Evolutionary conservation across 2,113 vertebrate genomes (phyloP), one percentile per base, ranked within the genome.

Genomic region (Mormyrus lacerda): DNA sequence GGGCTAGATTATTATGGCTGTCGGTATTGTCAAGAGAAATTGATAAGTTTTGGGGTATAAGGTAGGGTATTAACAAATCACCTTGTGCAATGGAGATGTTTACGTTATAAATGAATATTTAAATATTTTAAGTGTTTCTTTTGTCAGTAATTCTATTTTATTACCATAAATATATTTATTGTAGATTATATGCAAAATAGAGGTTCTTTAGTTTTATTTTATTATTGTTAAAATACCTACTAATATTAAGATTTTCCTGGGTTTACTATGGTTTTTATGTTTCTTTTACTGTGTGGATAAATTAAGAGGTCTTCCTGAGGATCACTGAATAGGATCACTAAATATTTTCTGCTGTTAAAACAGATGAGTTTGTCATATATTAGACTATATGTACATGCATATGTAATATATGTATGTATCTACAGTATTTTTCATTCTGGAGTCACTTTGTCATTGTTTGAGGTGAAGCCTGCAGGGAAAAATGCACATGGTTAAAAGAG

Each of bases 51-150:
- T 53, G 85, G 48, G 48, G 6, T 35, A 44, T 44, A 53, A 44
- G 39, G 9, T 58, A 47, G 42, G 61, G 27, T 85, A 84, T 55
- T 89, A 24, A 55, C 13, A 27, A 39, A 47, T 53, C 35, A 48
- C 86, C 5, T 51, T 76, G 47, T 89, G 27, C 47, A 27, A 21
- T 84, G 55, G 88, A 51, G 31, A 87, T 90, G 24, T 88, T 90
- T 90, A 89, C 55, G 69, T 89, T 51, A 88, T 45, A 39, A 42
- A 87, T 85, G 89, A 88, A 76, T 79, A 53, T 65, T 85, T 48
- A 27, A 87, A 50, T 89, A 88, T 17, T 48, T 89, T n/a, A 84
- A 87, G 47, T 87, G 55, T 76, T 86, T 89, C 3, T 42, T 91
- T 88, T 44, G 27, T 89, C 65, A 86, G 8, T 69, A 17, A 90